Evolutionary conservation across 1,140 invertebrate species (phyloP).

Genomic region (Drosophila baimaii): DNA sequence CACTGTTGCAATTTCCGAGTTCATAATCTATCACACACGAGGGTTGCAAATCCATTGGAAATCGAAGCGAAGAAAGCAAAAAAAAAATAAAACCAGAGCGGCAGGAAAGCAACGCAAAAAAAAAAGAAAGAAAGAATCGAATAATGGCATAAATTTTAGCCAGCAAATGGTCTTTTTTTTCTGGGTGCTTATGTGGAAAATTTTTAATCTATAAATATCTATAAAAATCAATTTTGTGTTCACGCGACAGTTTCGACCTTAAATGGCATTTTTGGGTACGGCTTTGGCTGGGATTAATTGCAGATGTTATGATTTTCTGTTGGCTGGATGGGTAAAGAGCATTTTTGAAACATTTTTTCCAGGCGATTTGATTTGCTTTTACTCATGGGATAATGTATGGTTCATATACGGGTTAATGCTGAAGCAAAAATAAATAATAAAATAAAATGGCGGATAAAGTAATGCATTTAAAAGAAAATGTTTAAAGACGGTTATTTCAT

Average conservation of each 20-base stretch:
- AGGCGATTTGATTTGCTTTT: constrained; percentile 58
- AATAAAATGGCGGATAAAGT: constrained; percentile 10
- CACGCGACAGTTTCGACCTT: constrained; percentile 70
- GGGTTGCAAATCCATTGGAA: constrained; percentile 62
- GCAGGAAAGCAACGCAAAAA: constrained; percentile 14
- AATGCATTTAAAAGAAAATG: background rate
- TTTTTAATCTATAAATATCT: constrained; percentile 82
- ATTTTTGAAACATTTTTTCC: constrained; percentile 69
- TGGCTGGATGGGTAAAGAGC: constrained; percentile 32
- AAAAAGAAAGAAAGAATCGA: constrained; percentile 15
- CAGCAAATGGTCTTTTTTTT: constrained; percentile 67
- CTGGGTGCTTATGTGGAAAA: constrained; percentile 77
- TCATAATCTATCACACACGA: constrained; percentile 76
- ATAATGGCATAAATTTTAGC: constrained; percentile 72
- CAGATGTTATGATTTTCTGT: constrained; percentile 77
- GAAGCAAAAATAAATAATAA: constrained; percentile 1
- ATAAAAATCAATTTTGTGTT: constrained; percentile 83
- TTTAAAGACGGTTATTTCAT: background rate
- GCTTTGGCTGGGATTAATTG: constrained; percentile 68
- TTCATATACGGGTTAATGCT: background rate
- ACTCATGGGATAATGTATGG: constrained; percentile 32
- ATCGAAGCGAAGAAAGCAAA: constrained; percentile 29
- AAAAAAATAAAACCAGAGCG: constrained; percentile 38
- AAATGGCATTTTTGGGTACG: constrained; percentile 61
- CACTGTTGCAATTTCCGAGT: constrained; percentile 73